These are phyloP conservation scores for Ectropis crepuscularia DNA, from an alignment of 2,888 invertebrate species.

Conservation along the genomic window DNA sequence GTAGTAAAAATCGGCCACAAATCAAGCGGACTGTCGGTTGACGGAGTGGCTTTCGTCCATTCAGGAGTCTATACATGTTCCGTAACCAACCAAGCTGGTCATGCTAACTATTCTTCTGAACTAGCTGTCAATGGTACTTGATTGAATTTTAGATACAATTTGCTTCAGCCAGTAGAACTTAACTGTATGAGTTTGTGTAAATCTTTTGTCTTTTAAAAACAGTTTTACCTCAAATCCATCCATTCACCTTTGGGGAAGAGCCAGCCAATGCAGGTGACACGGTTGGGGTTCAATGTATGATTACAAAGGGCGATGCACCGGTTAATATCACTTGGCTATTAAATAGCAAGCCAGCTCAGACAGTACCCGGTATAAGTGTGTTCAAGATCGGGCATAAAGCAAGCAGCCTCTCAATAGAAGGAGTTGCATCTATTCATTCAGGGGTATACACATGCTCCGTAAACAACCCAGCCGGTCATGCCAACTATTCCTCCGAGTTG, in stretches of 20 bases:
- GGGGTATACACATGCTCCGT: conserved; percentile 91
- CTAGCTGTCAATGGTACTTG: conserved; percentile 89
- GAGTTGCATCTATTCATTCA: conserved; percentile 89
- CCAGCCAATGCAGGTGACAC: conserved; percentile 91
- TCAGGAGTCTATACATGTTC: conserved; percentile 91
- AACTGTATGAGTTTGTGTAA: not conserved
- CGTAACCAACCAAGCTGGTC: conserved; percentile 88
- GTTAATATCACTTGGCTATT: conserved; percentile 91
- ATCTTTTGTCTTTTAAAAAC: conserved; percentile 33
- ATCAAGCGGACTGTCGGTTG: conserved; percentile 89
- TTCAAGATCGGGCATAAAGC: conserved; percentile 86
- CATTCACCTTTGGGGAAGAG: conserved; percentile 91
- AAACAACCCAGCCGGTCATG: conserved; percentile 87
- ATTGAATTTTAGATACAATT: conserved; percentile 6
- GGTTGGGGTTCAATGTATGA: conserved; percentile 90
- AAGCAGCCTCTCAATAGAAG: conserved; percentile 89
- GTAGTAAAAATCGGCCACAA: conserved; percentile 86
- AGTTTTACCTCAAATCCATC: conserved; percentile 92
- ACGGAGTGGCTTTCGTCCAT: conserved; percentile 89
- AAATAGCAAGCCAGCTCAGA: conserved; percentile 85
- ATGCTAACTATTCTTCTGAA: conserved; percentile 86
- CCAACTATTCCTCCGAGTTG: conserved; percentile 87
- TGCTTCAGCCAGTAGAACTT: conserved; percentile 3
- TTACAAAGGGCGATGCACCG: conserved; percentile 92
- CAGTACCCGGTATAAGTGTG: conserved; percentile 83